Evolutionary conservation across 2,797 vertebrate species (phyloP).

Genomic region (Sebastes kiyomatsui): DNA sequence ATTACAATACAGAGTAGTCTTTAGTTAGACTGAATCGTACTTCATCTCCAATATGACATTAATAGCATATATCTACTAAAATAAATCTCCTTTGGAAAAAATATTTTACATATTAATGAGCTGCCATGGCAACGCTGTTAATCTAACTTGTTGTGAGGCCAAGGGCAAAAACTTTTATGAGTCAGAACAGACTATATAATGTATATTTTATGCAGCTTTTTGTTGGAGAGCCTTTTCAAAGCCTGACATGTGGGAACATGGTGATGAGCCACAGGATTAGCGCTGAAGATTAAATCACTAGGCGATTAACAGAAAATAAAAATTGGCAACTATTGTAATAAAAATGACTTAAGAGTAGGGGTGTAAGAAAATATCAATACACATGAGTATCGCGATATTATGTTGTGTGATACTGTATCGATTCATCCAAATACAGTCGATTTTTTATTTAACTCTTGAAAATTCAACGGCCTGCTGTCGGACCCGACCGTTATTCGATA

Average conservation of each 20-base stretch:
- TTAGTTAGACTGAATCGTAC: background rate
- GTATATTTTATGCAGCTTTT: background rate
- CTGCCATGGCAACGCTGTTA: slow-evolving; percentile 33
- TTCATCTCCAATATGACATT: background rate
- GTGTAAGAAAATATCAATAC: too few relatives aligned
- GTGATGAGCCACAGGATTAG: background rate
- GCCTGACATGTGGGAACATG: background rate
- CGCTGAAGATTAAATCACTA: background rate
- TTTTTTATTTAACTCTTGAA: too few relatives aligned
- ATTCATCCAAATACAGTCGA: too few relatives aligned
- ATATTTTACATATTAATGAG: background rate
- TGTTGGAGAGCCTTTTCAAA: background rate
- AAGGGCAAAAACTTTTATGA: background rate
- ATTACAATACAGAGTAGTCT: background rate
- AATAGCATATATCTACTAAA: background rate
- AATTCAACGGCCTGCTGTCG: too few relatives aligned
- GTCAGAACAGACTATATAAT: background rate
- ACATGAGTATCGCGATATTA: too few relatives aligned
- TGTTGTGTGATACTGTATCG: too few relatives aligned
- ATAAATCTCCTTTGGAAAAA: background rate
- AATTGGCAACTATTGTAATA: background rate
- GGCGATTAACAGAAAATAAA: background rate
- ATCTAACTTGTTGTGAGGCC: background rate
- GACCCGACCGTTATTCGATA: too few relatives aligned
- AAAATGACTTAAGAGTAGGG: background rate